Evolutionary conservation across 2,113 vertebrate species (phyloP).

Genomic region (Fulmarus glacialis): DNA sequence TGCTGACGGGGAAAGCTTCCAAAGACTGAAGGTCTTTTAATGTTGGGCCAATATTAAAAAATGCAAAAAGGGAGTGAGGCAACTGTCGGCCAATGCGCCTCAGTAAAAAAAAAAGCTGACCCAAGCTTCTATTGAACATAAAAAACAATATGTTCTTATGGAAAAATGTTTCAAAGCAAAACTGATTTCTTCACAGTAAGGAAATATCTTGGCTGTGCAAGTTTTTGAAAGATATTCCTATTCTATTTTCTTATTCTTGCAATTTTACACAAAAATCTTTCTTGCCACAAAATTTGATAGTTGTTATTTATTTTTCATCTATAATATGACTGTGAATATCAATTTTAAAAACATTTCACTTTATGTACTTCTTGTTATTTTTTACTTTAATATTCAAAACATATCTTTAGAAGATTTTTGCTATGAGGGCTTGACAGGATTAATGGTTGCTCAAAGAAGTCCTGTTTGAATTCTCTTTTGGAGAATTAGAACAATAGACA

Average conservation of each 20-base stretch:
- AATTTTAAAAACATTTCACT: background rate
- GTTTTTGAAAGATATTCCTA: background rate
- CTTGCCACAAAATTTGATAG: background rate
- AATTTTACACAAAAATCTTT: background rate
- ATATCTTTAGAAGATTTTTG: background rate
- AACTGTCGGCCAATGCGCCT: background rate
- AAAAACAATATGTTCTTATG: background rate
- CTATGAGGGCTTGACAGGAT: background rate
- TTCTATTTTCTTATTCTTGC: background rate
- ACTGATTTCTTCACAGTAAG: background rate
- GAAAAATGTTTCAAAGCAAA: constrained; percentile 16
- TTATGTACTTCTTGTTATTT: background rate
- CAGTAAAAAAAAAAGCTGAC: background rate
- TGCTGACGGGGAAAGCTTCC: background rate
- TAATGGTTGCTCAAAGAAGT: background rate
- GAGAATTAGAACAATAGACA: background rate
- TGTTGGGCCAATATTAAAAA: background rate
- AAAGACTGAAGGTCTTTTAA: background rate
- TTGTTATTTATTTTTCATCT: background rate
- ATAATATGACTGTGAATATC: background rate
- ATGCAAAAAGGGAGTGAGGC: background rate
- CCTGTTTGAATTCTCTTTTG: background rate
- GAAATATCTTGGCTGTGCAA: background rate
- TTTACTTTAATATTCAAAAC: background rate
- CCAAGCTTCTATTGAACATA: background rate